Base-by-base conservation (phyloP, 2,113 vertebrate genomes). In the Dromas ardeola region DNA sequence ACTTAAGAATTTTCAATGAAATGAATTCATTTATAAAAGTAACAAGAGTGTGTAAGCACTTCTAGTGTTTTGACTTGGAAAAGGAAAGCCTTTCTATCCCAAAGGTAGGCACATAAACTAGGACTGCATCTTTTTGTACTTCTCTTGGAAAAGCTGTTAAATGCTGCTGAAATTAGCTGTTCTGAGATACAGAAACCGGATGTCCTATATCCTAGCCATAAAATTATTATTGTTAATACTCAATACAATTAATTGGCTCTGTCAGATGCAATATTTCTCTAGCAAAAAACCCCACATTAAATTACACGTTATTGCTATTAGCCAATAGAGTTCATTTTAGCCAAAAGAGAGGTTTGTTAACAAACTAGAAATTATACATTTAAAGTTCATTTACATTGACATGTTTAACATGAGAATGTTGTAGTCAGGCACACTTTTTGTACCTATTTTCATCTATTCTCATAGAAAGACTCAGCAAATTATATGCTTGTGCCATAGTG, bases 401-500 rank as follows among this genome's bases (percentile, higher is more conserved):
- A 96, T 94, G 96, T 98, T 98, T 97, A 98, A 97, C 97, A 97
- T 96, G 97, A 98, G 97, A 98, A 97, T 82, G 96, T 84, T 96
- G 96, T 47, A 96, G 97, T 93, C 96, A 97, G 97, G 95, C 97
- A 97, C 93, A 98, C 85, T 98, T 98, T 97, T 95, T 97, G 97
- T 97, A 98, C 98, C 98, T 98, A 97, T 97, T 98, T 98, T 98
- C 97, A 97, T 98, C 97, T 97, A 96, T 98, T 97, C 97, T 98
- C 97, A 97, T 97, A 98, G 98, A 99, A 98, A 98, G 98, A 98
- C 98, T 98, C 98, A 96, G 98, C 98, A 99, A 99, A 99, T 99
- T 99, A 99, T 98, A 99, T 98, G 98, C 98, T 98, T 98, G 98
- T 97, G 97, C 98, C 98, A 98, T 98, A 95, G 98, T 98, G 98